A percentile compares a stretch with the other conserved stretches of the same genome.
Conservation (phyloP, 2,797 vertebrate genomes). For the Florisuga fusca region DNA sequence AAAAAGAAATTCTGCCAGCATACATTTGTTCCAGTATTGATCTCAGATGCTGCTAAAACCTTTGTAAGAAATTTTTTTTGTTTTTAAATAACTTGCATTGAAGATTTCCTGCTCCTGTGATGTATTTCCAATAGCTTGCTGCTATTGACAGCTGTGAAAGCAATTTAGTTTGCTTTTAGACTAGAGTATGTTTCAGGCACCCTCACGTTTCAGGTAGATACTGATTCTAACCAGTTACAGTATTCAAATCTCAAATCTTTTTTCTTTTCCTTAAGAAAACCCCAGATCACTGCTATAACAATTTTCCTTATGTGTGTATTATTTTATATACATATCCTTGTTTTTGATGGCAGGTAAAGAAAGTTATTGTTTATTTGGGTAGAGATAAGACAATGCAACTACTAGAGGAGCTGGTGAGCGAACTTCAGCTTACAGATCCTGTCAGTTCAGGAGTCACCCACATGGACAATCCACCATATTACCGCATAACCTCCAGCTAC, state of each 20-base stretch:
- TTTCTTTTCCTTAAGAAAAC: not conserved
- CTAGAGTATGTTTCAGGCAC: not conserved
- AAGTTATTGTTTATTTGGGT: conserved; percentile 97
- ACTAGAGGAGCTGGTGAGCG: conserved; percentile 94
- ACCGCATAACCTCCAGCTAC: conserved; percentile 96
- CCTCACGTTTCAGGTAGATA: not conserved
- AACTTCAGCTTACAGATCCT: conserved; percentile 93
- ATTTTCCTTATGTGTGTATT: not conserved
- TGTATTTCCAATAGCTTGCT: not conserved
- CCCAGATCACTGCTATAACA: not conserved
- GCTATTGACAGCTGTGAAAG: not conserved
- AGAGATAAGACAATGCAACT: conserved; percentile 99
- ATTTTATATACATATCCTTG: not conserved
- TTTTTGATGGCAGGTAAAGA: conserved; percentile 88
- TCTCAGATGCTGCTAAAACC: not conserved
- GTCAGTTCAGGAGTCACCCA: conserved; percentile 95
- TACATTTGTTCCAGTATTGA: not conserved
- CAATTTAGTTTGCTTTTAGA: not conserved
- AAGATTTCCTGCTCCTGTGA: not conserved
- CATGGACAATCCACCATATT: conserved; percentile 98
- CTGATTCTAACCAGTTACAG: not conserved
- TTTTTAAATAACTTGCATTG: not conserved
- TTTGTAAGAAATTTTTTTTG: not conserved
- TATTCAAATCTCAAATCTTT: not conserved
- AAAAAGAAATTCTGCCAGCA: not conserved